phyloP scores from a whole-genome alignment of 1,140 invertebrate species.

The Drosophila kurseongensis region DNA sequence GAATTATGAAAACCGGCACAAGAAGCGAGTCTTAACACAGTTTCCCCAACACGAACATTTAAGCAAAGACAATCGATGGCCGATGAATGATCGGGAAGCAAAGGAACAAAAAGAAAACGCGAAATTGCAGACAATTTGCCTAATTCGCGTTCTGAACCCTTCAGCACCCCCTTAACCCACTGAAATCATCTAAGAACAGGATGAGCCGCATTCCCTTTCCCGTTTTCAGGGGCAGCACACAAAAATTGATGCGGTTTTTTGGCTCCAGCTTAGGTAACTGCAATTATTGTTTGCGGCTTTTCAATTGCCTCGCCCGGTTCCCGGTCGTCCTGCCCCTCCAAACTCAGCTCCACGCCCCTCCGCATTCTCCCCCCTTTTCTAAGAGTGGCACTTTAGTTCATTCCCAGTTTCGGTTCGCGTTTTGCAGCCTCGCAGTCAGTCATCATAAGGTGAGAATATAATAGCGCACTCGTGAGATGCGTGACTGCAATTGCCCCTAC shows the following conservation, averaged over 20 bases:
- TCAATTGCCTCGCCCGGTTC: constrained; percentile 62
- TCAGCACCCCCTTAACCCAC: background rate
- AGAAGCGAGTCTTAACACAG: constrained; percentile 67
- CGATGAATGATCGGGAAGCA: constrained; percentile 19
- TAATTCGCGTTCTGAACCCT: constrained; percentile 49
- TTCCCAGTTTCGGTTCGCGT: constrained; percentile 29
- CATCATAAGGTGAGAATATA: constrained; percentile 83
- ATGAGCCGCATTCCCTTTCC: constrained; percentile 68
- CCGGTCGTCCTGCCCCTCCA: background rate
- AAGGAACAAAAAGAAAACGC: constrained; percentile 19
- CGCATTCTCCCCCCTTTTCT: background rate
- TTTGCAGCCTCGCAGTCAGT: constrained; percentile 62
- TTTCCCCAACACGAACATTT: constrained; percentile 52
- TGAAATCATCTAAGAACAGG: constrained; percentile 41
- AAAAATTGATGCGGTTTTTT: constrained; percentile 67
- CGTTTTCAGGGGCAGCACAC: constrained; percentile 46
- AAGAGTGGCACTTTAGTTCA: constrained; percentile 1
- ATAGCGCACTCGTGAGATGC: constrained; percentile 81
- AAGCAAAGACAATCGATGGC: constrained; percentile 71
- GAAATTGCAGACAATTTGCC: constrained; percentile 80
- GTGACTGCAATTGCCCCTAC: constrained; percentile 81
- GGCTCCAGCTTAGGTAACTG: constrained; percentile 67
- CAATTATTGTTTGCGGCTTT: constrained; percentile 83
- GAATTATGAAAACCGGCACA: constrained; percentile 61
- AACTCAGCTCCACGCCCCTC: background rate